Base-by-base conservation (phyloP, 1,140 invertebrate species). In the Nephila pilipes region DNA sequence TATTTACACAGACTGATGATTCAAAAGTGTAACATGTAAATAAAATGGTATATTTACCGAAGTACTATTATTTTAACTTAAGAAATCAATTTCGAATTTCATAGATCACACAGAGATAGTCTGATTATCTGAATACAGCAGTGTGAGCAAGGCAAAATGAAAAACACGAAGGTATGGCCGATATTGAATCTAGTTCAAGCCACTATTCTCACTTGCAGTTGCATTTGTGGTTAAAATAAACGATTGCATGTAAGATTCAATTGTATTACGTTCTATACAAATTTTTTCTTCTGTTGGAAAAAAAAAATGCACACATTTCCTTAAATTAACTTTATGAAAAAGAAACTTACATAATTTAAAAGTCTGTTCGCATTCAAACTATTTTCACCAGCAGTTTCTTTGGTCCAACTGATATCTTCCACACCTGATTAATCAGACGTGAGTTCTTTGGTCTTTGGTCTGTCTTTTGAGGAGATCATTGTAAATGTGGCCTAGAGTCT, bases 401-500 rank as follows among this genome's bases (percentile, higher is more conserved):
- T 92, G 90, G 90, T 92, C 90, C 90, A 54, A 29, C 46, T 29
- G 36, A 54, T 38, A 85, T 25, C 25, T 10, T 46, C 46, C 36
- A 20, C 18, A 20, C 38, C 32, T 22, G 25, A 20, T 32, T 25
- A 6, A 29, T 94, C 85, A 94, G 5, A 94, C 93, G 60, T 94
- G 93, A 88, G 93, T 88, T 60, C 90, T 87, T 81, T 69, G 81
- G 58, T 92, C 89, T 92, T 91, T 94, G 38, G 36, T 54, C 25
- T 94, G 93, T 54, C 65, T 87, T 88, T 91, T 94, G 32, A 88
- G n/a, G 36, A 94, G 69, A 38, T 94, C 94, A 29, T 94, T 93
- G 60, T 94, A 88, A 63, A 94, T 94, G 18, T 93, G 79, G 18
- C 93, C 79, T 16, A 95, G 57, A n/a, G 92, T 87, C 54, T 94